Evolutionary conservation across 1,140 invertebrate species (phyloP).

Genomic region (Pomacea maculata): DNA sequence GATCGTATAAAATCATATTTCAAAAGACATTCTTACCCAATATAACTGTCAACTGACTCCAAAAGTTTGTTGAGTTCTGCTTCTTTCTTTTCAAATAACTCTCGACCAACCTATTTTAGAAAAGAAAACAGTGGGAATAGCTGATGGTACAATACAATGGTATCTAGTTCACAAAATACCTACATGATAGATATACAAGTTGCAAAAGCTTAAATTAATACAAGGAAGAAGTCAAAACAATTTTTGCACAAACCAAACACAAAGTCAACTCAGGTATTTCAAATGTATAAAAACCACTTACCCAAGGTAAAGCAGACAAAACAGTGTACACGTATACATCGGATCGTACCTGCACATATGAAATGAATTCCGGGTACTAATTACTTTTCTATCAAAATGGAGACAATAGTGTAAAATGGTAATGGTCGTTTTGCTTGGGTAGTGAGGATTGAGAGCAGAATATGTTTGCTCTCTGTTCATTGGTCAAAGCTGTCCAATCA

Average conservation of each 20-base stretch:
- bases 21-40: conserved; percentile 65
- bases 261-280: background rate
- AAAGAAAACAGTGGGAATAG: conserved; percentile 6
- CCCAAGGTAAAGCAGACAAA: conserved; percentile 93
- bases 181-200: background rate
- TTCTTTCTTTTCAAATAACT: conserved; percentile 97
- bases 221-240: too few relatives aligned
- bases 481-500: too few relatives aligned
- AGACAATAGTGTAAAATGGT: too few relatives aligned
- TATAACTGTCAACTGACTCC: conserved; percentile 92
- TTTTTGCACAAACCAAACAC: background rate
- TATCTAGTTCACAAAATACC: background rate
- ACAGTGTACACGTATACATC: conserved; percentile 98
- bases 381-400: too few relatives aligned
- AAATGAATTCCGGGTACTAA: background rate
- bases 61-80: conserved; percentile 90
- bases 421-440: too few relatives aligned
- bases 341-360: conserved; percentile 74
- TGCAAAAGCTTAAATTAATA: too few relatives aligned
- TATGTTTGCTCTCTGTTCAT: too few relatives aligned
- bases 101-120: conserved; percentile 77
- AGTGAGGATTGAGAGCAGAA: too few relatives aligned
- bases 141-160: background rate
- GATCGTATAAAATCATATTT: too few relatives aligned
- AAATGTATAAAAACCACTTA: conserved; percentile 42